Conservation (phyloP, 2,888 invertebrate species). For the Himalopsyche anomala region DNA sequence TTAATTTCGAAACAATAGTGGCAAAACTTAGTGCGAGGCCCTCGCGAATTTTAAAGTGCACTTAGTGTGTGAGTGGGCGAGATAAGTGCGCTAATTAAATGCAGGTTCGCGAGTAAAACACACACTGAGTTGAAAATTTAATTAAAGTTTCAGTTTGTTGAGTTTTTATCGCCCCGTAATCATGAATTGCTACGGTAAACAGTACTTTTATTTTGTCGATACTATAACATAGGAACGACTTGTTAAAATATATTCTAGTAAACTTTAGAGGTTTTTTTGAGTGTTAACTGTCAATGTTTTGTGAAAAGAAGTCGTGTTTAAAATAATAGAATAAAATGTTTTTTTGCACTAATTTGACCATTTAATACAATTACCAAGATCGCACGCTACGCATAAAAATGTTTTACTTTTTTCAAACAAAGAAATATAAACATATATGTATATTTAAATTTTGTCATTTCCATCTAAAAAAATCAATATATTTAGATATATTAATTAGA, state of each 20-base stretch:
- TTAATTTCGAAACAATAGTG: constrained; percentile 49
- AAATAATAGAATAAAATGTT: neutral
- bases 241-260: neutral
- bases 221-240: neutral
- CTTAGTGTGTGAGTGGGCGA: constrained; percentile 18
- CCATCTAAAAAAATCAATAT: too few relatives aligned
- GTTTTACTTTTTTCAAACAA: too few relatives aligned
- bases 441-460: too few relatives aligned
- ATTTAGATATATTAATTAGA: too few relatives aligned
- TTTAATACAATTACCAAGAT: too few relatives aligned
- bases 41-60: constrained; percentile 14
- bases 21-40: neutral
- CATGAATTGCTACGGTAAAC: neutral
- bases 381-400: too few relatives aligned
- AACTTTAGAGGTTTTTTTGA: neutral
- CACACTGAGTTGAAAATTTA: neutral
- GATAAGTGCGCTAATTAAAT: constrained; percentile 55
- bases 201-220: neutral
- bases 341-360: neutral
- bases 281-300: neutral
- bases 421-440: too few relatives aligned
- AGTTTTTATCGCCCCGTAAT: neutral
- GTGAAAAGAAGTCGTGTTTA: neutral
- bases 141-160: neutral
- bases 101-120: constrained; percentile 18